Evolutionary conservation across 1,140 invertebrate species (phyloP).

Genomic region (Panagrolaimus sp.): DNA sequence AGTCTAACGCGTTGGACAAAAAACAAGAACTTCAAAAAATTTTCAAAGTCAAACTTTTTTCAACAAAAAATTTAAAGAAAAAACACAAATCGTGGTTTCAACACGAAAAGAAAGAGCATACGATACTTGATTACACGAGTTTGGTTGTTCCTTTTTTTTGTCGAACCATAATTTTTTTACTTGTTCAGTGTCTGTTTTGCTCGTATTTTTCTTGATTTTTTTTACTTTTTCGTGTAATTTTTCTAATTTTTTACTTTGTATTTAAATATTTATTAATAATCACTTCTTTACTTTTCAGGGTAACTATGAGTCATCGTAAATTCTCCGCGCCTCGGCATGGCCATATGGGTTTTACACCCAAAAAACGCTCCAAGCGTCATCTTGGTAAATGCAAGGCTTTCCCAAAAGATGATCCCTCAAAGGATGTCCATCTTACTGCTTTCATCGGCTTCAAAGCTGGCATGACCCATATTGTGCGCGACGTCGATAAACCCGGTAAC

Average conservation of each 20-base stretch:
- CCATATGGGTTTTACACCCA: constrained; percentile 98
- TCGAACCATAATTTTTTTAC: background rate
- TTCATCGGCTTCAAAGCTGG: constrained; percentile 98
- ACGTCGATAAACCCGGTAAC: constrained; percentile 84
- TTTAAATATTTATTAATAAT: background rate
- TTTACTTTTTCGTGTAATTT: background rate
- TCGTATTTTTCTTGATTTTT: background rate
- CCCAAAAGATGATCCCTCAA: constrained; percentile 92
- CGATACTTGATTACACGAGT: too few species aligned
- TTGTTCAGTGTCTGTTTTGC: background rate
- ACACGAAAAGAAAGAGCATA: too few species aligned
- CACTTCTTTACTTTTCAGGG: constrained; percentile 34
- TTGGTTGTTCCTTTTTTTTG: too few species aligned
- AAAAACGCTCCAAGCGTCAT: constrained; percentile 87
- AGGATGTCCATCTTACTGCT: constrained; percentile 94
- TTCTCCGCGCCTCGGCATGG: constrained; percentile 98
- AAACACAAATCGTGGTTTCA: too few species aligned
- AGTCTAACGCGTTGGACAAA: too few species aligned
- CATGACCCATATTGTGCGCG: constrained; percentile 98
- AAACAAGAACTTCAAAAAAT: too few species aligned
- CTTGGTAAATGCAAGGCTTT: constrained; percentile 99
- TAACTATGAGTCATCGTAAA: constrained; percentile 88
- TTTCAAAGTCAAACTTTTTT: too few species aligned
- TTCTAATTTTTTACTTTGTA: background rate
- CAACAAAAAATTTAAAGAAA: too few species aligned